Percentiles rank a stretch among this genome's conserved stretches.
phyloP scores from a whole-genome alignment of 2,797 vertebrate genomes.

The Thripadectes ignobilis region DNA sequence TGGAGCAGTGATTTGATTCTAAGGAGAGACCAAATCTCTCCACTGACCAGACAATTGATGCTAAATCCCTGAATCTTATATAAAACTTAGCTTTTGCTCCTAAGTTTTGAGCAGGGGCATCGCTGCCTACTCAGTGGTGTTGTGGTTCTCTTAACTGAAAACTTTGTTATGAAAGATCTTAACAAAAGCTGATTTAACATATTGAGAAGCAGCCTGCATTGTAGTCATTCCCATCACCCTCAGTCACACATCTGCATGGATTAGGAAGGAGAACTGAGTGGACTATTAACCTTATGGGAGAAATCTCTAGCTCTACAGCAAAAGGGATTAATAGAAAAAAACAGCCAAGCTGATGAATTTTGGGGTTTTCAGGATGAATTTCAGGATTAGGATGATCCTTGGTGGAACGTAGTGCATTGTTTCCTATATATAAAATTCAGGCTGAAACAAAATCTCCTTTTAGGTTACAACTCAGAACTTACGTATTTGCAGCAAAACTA shows the following conservation, averaged over 20 bases:
- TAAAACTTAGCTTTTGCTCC: background rate
- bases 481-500: background rate
- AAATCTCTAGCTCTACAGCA: background rate
- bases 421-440: background rate
- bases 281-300: background rate
- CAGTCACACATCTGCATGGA: background rate
- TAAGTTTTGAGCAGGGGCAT: background rate
- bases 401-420: background rate
- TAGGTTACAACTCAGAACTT: background rate
- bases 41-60: background rate
- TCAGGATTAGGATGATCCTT: background rate
- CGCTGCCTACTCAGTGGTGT: background rate
- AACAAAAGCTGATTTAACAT: background rate
- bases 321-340: background rate
- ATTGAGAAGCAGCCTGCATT: background rate
- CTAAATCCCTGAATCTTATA: background rate
- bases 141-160: background rate
- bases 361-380: background rate
- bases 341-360: background rate
- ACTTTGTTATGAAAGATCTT: background rate
- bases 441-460: background rate
- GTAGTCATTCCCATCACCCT: background rate
- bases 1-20: background rate
- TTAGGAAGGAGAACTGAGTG: background rate
- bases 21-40: fast-evolving